Evolutionary conservation across 2,888 invertebrate genomes (phyloP), one percentile per base, ranked within the genome.

Genomic region (Liodrosophila aerea): DNA sequence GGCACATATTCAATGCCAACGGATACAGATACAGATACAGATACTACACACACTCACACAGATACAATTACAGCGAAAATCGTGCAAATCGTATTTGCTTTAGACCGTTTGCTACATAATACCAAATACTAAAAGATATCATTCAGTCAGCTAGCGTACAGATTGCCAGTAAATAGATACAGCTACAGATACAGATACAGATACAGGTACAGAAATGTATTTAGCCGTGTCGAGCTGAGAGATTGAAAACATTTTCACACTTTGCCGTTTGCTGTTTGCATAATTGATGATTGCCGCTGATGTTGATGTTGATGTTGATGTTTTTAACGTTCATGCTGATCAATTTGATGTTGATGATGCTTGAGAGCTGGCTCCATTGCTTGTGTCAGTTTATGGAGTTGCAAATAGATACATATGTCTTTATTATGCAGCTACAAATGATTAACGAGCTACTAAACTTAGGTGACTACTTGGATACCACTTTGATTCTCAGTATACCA

Each of bases 81-180:
- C 85, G 83, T 85, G 83, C 83, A 69, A 85, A 85, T 75, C 63
- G 63, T 82, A 67, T 85, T 78, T 85, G 67, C 82, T 73, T 73
- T 80, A 73, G 73, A 57, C 60, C 54, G 22, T 22, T 22, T 22
- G 66, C 58, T 51, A 63, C 63, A 68, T n/a, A 15, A 39, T n/a
- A 39, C n/a, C 16, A 16, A 40, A 73, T 64, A 71, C 71, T 54
- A 68, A 73, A 64, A 65, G 51, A 67, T 62, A 70, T 72, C 72
- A 72, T 49, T 66, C 54, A 65, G 54, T 43, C 44, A 34, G 49
- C 18, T 46, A 68, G 45, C 37, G 30, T 37, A 43, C 57, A 31
- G 51, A 49, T 27, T 56, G 39, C 51, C 58, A 68, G 53, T 45
- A 45, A 64, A 63, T 49, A 67, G 52, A 46, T 36, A 46, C 43